phyloP scores from a whole-genome alignment of 2,797 vertebrate genomes.

The Centropyge bicolor region DNA sequence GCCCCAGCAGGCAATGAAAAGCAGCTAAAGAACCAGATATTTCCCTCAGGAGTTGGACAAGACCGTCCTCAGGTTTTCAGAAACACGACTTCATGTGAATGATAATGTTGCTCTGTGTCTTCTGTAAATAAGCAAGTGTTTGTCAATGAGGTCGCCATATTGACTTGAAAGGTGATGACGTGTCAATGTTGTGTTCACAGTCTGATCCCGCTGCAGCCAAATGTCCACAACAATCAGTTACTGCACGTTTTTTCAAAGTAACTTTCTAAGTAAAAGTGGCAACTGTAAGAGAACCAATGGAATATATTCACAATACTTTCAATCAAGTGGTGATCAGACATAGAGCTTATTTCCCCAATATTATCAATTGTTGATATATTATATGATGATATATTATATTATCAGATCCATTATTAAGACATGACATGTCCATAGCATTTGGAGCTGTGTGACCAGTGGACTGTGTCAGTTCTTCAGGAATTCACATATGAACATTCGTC shows the following conservation, averaged over 20 bases:
- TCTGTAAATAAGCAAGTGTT: no score
- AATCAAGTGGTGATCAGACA: background rate
- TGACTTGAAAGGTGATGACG: no score
- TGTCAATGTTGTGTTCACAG: background rate
- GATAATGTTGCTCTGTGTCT: no score
- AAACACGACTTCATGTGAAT: no score
- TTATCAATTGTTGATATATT: no score
- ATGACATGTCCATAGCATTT: no score
- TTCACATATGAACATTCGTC: conserved; percentile 16
- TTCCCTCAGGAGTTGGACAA: no score
- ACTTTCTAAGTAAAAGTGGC: background rate
- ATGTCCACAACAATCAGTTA: background rate
- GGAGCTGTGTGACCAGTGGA: background rate
- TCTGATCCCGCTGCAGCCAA: background rate
- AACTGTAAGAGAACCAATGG: background rate
- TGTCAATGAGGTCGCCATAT: no score
- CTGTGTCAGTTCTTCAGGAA: conserved; percentile 4
- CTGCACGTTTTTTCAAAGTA: background rate
- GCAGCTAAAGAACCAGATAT: no score
- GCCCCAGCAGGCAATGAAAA: background rate
- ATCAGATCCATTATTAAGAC: no score
- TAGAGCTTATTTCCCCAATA: background rate
- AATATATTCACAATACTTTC: background rate
- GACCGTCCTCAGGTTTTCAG: no score
- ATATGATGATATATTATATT: no score